Conservation (phyloP, 2,113 vertebrate species). For the Psilopogon haemacephalus region DNA sequence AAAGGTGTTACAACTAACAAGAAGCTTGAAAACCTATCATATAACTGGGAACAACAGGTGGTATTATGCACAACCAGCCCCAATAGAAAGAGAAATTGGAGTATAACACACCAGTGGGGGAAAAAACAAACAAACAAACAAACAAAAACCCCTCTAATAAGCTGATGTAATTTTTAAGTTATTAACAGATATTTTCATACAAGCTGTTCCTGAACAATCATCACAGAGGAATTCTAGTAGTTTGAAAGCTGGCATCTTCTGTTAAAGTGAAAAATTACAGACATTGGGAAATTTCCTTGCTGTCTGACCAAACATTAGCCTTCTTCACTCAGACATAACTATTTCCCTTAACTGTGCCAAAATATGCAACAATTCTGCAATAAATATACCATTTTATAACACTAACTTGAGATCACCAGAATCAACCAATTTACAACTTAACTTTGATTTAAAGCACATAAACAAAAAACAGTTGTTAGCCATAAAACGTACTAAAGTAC, state of each 20-base stretch:
- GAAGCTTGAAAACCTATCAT: constrained; percentile 42
- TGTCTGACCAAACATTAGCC: constrained; percentile 27
- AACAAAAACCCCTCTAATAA: no score
- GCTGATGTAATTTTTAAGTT: neutral
- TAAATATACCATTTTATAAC: constrained; percentile 40
- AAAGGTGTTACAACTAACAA: constrained; percentile 54
- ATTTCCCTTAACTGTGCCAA: constrained; percentile 29
- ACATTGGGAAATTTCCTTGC: constrained; percentile 18
- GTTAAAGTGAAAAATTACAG: neutral
- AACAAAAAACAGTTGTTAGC: constrained; percentile 12
- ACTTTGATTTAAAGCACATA: constrained; percentile 51
- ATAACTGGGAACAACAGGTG: constrained; percentile 52
- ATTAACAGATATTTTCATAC: neutral
- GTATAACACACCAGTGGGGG: neutral
- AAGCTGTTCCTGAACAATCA: constrained; percentile 11
- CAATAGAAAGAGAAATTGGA: constrained; percentile 20
- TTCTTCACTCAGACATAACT: constrained; percentile 40
- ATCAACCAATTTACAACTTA: constrained; percentile 44
- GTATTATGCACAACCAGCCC: constrained; percentile 29
- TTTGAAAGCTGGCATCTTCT: constrained; percentile 12
- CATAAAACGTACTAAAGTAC: neutral
- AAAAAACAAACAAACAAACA: no score
- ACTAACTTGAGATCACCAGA: constrained; percentile 33
- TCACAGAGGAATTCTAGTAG: neutral
- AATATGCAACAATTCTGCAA: constrained; percentile 50